Base-by-base conservation (phyloP, 1,140 invertebrate species). In the Neotoxoptera formosana region DNA sequence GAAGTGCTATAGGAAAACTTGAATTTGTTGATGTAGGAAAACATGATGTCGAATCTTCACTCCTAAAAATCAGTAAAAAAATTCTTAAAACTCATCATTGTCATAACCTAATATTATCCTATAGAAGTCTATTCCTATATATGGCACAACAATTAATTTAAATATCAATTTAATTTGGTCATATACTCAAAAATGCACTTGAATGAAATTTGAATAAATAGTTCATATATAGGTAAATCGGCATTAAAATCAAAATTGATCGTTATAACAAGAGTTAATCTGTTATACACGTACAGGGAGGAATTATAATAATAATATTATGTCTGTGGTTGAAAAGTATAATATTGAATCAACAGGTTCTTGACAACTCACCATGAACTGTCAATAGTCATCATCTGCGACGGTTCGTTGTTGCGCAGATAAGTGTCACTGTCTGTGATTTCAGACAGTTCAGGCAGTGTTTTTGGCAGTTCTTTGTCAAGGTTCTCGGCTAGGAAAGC, bases 1-100 rank as follows among this genome's bases (percentile, higher is more conserved):
- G 94, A 34, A 94, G 89, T 1, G 94, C 94, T 56, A 94, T 91
- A 20, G 94, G 94, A 93, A 94, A 94, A 90, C 91, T 94, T 47
- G 93, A 94, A 34, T 94, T 90, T 17, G 94, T 93, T 53, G 87
- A 90, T 34, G 94, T 47, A 25, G 93, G 90, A 81, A 91, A 94
- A 90, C 90, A 94, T 23, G 88, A 93, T 45, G 87, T 90, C 20
- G 83, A 92, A 89, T 94, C 94, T 93, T 94, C 94, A 83, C 67
- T 92, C 94, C 94, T 94, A 67, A 83, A 94, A 91, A 93, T 53
- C 30, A 90, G 21, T 20, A 93, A 76, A 45, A 87, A 48, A 30
- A 41, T 87, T 51, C 86, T 76, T 76, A n/a, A n/a, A 67, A 30
- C 60, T n/a, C n/a, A 76, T 76, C n/a, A 17, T n/a, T 76, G n/a